Evolutionary conservation across 2,888 invertebrate genomes (phyloP), one percentile per base, ranked within the genome.

Genomic region (Chloroclysta siterata): DNA sequence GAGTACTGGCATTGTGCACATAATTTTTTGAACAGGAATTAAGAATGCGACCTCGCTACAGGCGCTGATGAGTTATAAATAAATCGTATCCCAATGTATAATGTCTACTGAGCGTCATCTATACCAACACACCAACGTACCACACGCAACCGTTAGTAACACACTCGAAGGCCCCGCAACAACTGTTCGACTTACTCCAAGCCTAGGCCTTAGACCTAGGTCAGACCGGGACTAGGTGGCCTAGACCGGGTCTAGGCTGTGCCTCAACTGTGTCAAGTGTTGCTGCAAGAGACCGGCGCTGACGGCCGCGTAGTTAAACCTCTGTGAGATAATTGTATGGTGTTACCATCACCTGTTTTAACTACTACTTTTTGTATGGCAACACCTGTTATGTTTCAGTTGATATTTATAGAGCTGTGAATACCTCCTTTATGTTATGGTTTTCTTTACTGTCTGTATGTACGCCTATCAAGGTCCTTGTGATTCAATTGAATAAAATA

Each of bases 231-330:
- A 14, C 48, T 46, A 48, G 48, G 13, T 69, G 75, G 76, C 71
- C 84, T 88, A 88, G 71, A 80, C 80, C 72, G 84, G 84, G 76
- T 86, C 90, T 77, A 88, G 80, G 78, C 84, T 81, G 80, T 90
- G 89, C 79, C 90, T 85, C 88, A 93, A 85, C 81, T 90, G 88
- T 77, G 89, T 82, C 85, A 93, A 87, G 81, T 91, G 93, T 80
- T 92, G 92, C 88, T 93, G 93, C 89, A 93, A 89, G 71, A 93
- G 88, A 74, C 93, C 93, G 65, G 93, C 91, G 88, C 81, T 92
- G 83, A 91, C 91, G 74, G 92, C 84, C 83, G 93, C 93, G 90
- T 93, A 93, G 92, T 92, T 93, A 93, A 93, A 93, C 88, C 91
- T 91, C 93, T 93, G 93, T 79, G 89, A 88, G 86, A 87, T 82